A percentile compares a stretch with the other conserved stretches of the same genome.
These are phyloP conservation scores for Drosophila carrolli DNA, from an alignment of 1,140 invertebrate genomes.

Conservation along the genomic window DNA sequence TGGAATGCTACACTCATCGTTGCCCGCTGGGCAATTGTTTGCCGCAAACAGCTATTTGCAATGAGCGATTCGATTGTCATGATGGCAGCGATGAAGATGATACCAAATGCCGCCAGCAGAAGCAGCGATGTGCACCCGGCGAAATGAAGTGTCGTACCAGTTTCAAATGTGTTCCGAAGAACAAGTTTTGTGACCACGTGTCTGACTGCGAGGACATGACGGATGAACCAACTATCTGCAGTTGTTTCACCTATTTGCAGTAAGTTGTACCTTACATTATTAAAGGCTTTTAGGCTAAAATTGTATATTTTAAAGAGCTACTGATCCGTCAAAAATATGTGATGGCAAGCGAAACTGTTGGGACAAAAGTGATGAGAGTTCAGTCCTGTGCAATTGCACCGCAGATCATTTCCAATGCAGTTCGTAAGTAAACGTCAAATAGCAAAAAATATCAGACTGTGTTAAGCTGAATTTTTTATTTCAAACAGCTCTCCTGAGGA, in stretches of 20 bases:
- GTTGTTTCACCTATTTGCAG: constrained; percentile 88
- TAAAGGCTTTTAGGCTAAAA: not conserved
- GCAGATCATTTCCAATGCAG: constrained; percentile 85
- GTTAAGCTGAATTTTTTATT: not conserved
- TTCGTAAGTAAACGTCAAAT: constrained; percentile 76
- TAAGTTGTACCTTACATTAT: constrained; percentile 25
- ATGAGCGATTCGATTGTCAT: constrained; percentile 90
- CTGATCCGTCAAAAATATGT: constrained; percentile 89
- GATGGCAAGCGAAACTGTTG: constrained; percentile 92
- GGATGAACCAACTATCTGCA: constrained; percentile 89
- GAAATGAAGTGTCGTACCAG: constrained; percentile 88
- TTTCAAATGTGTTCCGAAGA: constrained; percentile 89
- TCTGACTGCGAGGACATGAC: constrained; percentile 89
- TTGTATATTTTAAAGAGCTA: constrained; percentile 82
- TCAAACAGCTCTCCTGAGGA: constrained; percentile 72
- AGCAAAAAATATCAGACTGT: not conserved
- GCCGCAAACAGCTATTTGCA: constrained; percentile 87
- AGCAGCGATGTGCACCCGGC: constrained; percentile 69
- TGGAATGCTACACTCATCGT: constrained; percentile 85
- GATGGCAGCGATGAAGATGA: constrained; percentile 88
- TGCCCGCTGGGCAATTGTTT: constrained; percentile 91
- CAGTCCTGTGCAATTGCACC: constrained; percentile 87
- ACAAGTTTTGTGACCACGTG: constrained; percentile 88
- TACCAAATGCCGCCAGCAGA: constrained; percentile 84
- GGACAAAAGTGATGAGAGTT: constrained; percentile 92